These are phyloP conservation scores for Scaptomyza parva DNA, from an alignment of 2,888 invertebrate genomes.

Conservation along the genomic window DNA sequence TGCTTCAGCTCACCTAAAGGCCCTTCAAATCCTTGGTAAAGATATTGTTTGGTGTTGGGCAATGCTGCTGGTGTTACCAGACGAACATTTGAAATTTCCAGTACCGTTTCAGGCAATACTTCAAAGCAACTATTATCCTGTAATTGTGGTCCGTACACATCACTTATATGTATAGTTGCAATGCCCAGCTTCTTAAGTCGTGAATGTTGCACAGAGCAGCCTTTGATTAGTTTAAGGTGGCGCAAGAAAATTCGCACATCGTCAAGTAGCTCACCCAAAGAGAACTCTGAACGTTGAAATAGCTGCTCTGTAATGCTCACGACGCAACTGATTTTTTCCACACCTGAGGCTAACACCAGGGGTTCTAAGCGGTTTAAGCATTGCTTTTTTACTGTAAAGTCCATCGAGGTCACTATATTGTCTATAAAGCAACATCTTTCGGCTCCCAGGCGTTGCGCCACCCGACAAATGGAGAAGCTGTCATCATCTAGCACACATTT, in stretches of 20 bases:
- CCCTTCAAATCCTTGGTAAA: constrained; percentile 66
- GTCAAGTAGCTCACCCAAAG: constrained; percentile 33
- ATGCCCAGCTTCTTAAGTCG: constrained; percentile 63
- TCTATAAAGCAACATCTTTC: constrained; percentile 74
- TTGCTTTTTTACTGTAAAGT: constrained; percentile 31
- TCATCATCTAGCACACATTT: constrained; percentile 61
- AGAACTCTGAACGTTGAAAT: constrained; percentile 26
- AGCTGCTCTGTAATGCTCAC: constrained; percentile 48
- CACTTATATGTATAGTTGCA: constrained; percentile 55
- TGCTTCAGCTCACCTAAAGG: constrained; percentile 69
- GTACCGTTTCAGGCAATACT: constrained; percentile 47
- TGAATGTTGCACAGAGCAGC: constrained; percentile 54
- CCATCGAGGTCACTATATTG: constrained; percentile 55
- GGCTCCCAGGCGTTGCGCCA: constrained; percentile 49
- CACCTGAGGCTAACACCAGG: neutral
- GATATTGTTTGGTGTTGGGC: constrained; percentile 8
- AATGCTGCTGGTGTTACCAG: constrained; percentile 31
- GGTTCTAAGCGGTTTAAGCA: constrained; percentile 33
- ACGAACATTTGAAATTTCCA: constrained; percentile 69
- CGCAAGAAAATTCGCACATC: constrained; percentile 49
- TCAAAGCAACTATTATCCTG: constrained; percentile 46
- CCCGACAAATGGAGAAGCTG: constrained; percentile 61
- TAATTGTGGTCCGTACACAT: constrained; percentile 17
- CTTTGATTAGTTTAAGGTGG: constrained; percentile 43
- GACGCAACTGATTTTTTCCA: constrained; percentile 37